These are phyloP conservation scores for Panzeria rudis DNA, from an alignment of 2,888 invertebrate genomes.

Conservation along the genomic window DNA sequence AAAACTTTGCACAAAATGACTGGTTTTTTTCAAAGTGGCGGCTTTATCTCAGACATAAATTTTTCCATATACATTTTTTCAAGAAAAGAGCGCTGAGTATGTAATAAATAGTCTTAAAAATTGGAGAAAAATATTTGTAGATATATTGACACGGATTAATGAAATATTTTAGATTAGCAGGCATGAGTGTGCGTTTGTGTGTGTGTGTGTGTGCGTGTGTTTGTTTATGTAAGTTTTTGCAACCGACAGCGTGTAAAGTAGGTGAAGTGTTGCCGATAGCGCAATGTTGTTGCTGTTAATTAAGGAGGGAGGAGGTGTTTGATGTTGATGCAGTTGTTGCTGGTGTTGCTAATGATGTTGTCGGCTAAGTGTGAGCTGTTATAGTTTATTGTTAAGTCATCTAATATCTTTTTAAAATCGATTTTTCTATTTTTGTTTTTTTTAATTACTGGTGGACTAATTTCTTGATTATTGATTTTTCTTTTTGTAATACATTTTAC, in stretches of 20 bases:
- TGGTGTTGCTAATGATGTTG: conserved; percentile 4
- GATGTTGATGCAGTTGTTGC: not conserved
- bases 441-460: conserved; percentile 51
- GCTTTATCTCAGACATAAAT: conserved; percentile 24
- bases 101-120: conserved; percentile 1
- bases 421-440: conserved; percentile 30
- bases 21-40: conserved; percentile 30
- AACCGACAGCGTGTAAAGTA: conserved; percentile 9
- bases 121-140: not conserved
- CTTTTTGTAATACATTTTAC: not conserved
- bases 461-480: conserved; percentile 22
- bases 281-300: conserved; percentile 11
- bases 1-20: conserved; percentile 34
- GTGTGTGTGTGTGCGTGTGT: not conserved
- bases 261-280: conserved; percentile 21
- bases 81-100: not conserved
- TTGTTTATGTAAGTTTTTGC: not conserved
- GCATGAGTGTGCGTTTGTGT: not conserved
- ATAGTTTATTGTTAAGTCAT: not conserved
- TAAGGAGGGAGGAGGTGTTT: conserved; percentile 23
- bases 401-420: not conserved
- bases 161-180: conserved; percentile 25
- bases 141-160: conserved; percentile 10
- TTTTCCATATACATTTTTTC: not conserved
- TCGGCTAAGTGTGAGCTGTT: not conserved